Evolutionary conservation across 2,797 vertebrate genomes (phyloP).

Genomic region (Morelia viridis): DNA sequence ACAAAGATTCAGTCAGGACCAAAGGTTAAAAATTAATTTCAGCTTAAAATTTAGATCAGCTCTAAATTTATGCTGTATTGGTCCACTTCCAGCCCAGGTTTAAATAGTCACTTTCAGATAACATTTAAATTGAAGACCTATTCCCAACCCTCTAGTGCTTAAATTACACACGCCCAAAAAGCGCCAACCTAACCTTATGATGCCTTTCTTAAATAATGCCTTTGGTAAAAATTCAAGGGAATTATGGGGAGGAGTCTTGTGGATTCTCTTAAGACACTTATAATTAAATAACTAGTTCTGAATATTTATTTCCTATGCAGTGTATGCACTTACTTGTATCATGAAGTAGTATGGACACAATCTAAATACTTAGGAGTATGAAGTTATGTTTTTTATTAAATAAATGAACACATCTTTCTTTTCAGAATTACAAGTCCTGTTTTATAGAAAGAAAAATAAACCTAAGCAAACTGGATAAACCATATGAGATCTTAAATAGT

Average conservation of each 20-base stretch:
- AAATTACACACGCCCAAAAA: neutral
- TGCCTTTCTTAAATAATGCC: neutral
- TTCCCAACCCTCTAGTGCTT: neutral
- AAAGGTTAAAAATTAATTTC: neutral
- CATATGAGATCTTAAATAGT: slow-evolving; percentile 63
- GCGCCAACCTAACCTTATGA: neutral
- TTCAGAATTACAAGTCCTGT: slow-evolving; percentile 66
- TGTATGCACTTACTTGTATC: neutral
- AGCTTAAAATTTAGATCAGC: neutral
- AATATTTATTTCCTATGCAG: neutral
- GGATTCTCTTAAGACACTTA: neutral
- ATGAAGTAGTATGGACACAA: neutral
- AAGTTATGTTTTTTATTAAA: slow-evolving; percentile 2
- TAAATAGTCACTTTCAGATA: neutral
- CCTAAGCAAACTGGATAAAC: slow-evolving; percentile 47
- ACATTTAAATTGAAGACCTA: neutral
- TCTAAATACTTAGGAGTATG: neutral
- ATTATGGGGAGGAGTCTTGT: neutral
- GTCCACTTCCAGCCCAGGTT: neutral
- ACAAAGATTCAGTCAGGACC: neutral
- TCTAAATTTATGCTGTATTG: neutral
- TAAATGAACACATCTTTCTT: slow-evolving; percentile 14
- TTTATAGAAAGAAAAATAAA: slow-evolving; percentile 44
- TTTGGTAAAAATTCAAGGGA: neutral
- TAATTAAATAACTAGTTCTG: neutral